A percentile compares a stretch with the other conserved stretches of the same genome.
Conservation (phyloP, 1,140 invertebrate genomes). For the Neodiprion fabricii region DNA sequence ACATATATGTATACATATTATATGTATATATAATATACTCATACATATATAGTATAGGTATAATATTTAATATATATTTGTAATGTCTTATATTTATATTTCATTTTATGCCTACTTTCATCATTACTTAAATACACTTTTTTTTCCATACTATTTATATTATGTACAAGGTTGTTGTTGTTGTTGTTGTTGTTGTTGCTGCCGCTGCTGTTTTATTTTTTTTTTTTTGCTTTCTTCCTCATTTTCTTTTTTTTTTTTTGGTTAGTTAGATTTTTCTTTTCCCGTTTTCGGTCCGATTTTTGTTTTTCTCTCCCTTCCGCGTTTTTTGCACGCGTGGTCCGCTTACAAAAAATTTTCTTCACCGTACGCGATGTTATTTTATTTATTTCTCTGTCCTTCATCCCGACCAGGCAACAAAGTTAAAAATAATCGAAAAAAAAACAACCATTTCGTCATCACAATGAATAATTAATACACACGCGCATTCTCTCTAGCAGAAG, state of each 20-base stretch:
- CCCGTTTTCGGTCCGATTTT: too few relatives aligned
- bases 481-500: too few relatives aligned
- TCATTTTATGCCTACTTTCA: slow-evolving; percentile 59
- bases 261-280: too few relatives aligned
- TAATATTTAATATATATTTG: slow-evolving; percentile 44
- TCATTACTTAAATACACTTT: slow-evolving; percentile 55
- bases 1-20: slow-evolving; percentile 10
- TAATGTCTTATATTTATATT: slow-evolving; percentile 58
- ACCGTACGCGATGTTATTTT: not conserved
- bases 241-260: too few relatives aligned
- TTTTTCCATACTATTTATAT: slow-evolving; percentile 55
- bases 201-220: not conserved
- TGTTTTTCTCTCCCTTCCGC: too few relatives aligned
- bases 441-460: not conserved
- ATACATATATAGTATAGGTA: slow-evolving; percentile 44
- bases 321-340: too few relatives aligned
- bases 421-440: not conserved
- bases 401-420: not conserved
- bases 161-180: slow-evolving; percentile 55
- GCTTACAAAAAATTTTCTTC: not conserved
- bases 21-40: slow-evolving; percentile 38
- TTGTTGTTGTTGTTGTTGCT: slow-evolving; percentile 26
- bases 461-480: too few relatives aligned
- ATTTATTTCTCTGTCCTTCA: not conserved
- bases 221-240: not conserved